phyloP scores from a whole-genome alignment of 2,888 invertebrate species.

The Phyllotreta striolata region DNA sequence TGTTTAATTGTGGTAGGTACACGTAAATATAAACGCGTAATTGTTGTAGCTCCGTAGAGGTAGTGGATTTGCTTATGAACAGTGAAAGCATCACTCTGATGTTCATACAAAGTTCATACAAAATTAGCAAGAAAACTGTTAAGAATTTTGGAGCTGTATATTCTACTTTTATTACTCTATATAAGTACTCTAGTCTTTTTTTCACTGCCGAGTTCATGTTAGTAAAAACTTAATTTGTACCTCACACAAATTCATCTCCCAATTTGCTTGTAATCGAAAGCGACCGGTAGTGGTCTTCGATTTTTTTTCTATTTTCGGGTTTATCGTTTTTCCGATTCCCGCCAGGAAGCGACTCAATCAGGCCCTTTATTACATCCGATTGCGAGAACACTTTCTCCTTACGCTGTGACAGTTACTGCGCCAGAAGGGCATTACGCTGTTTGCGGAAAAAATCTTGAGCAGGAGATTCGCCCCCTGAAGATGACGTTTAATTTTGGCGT shows the following conservation, averaged over 20 bases:
- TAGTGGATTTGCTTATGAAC: no score
- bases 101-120: no score
- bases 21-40: no score
- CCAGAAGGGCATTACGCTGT: not conserved
- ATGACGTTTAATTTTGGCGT: conserved; percentile 12
- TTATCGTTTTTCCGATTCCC: conserved; percentile 30
- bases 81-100: no score
- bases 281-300: conserved; percentile 20
- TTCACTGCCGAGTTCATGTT: no score
- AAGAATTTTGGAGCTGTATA: no score
- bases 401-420: conserved; percentile 4
- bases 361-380: conserved; percentile 38
- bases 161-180: no score
- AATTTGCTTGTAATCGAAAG: not conserved
- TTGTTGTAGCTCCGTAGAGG: no score
- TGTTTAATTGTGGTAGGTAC: no score
- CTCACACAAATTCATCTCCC: conserved; percentile 8
- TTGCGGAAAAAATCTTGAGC: not conserved
- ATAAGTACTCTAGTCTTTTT: no score
- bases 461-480: not conserved
- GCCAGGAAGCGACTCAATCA: conserved; percentile 36
- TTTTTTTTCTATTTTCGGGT: conserved; percentile 34
- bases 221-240: not conserved
- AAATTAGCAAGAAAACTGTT: no score
- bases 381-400: conserved; percentile 19